Conservation (phyloP, 2,797 vertebrate species). For the Moxostoma hubbsi region DNA sequence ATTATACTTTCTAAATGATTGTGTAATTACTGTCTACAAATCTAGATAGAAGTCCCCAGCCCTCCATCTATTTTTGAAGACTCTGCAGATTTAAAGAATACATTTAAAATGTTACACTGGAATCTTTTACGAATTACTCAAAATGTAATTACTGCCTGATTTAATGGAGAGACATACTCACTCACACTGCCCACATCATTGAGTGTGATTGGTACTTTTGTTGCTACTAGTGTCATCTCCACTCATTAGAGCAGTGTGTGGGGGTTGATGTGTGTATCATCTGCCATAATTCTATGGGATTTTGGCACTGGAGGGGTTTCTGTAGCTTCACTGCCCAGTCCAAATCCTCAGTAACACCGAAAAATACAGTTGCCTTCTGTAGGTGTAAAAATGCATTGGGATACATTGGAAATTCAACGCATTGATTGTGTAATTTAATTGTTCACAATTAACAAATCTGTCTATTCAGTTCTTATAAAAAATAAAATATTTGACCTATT, state of each 20-base stretch:
- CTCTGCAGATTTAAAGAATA: neutral
- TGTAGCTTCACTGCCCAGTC: constrained; percentile 46
- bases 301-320: constrained; percentile 32
- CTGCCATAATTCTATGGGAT: constrained; percentile 24
- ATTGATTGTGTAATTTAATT: neutral
- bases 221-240: constrained; percentile 58
- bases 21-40: too few relatives aligned
- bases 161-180: neutral
- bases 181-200: neutral
- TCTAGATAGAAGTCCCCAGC: neutral
- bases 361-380: neutral
- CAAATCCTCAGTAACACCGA: neutral
- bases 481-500: too few relatives aligned
- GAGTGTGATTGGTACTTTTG: constrained; percentile 1
- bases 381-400: neutral
- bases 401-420: neutral
- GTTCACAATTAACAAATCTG: too few relatives aligned
- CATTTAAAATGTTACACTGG: neutral
- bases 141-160: constrained; percentile 5
- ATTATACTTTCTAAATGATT: too few relatives aligned
- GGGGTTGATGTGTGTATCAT: constrained; percentile 47
- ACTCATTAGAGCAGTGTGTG: constrained; percentile 57
- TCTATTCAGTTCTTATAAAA: too few relatives aligned
- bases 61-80: neutral
- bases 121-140: constrained; percentile 10